Evolutionary conservation across 2,113 vertebrate species (phyloP).

Genomic region (Dendrocopos noguchii): DNA sequence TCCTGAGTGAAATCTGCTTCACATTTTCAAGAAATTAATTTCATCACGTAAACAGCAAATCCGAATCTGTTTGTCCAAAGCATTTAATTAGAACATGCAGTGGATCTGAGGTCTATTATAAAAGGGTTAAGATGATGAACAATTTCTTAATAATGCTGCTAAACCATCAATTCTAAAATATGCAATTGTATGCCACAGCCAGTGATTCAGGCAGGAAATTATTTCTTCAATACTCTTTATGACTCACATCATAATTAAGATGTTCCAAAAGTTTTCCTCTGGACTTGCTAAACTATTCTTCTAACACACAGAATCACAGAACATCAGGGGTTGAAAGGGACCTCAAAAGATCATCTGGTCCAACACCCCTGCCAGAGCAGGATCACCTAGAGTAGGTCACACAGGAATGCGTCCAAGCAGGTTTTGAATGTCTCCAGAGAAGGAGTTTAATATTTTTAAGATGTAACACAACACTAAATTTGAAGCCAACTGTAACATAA

Average conservation of each 20-base stretch:
- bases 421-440: too few species aligned
- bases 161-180: constrained; percentile 25
- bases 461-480: not conserved
- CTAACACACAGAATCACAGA: not conserved
- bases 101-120: not conserved
- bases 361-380: too few species aligned
- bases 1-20: not conserved
- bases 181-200: not conserved
- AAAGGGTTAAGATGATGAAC: constrained; percentile 16
- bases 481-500: not conserved
- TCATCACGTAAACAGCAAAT: not conserved
- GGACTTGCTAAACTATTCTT: constrained; percentile 33
- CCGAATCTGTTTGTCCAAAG: not conserved
- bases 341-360: too few species aligned
- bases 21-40: not conserved
- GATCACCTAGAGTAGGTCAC: too few species aligned
- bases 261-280: constrained; percentile 46
- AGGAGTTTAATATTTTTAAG: constrained; percentile 26
- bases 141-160: not conserved
- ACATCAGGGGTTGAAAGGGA: too few species aligned
- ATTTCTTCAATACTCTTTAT: constrained; percentile 35
- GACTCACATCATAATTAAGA: constrained; percentile 45
- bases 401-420: too few species aligned
- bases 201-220: constrained; percentile 59
- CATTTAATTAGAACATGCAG: not conserved